phyloP scores from a whole-genome alignment of 2,113 vertebrate species.

The Bubo blakistoni region DNA sequence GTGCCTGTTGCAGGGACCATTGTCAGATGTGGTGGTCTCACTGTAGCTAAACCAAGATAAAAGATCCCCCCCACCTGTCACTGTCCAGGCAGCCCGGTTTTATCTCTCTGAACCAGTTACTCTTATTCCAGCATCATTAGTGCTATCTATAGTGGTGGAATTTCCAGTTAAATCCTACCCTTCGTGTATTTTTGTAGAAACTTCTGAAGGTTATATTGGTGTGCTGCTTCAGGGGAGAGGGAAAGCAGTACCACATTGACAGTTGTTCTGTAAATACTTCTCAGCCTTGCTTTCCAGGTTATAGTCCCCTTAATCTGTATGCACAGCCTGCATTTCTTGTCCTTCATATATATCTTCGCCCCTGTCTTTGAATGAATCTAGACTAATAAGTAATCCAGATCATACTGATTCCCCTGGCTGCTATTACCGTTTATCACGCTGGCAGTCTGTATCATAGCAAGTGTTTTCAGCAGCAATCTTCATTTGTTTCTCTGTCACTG shows the following conservation, averaged over 20 bases:
- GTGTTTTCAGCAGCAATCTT: conserved; percentile 20
- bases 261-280: background rate
- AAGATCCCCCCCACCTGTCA: background rate
- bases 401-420: background rate
- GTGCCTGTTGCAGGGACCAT: background rate
- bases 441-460: background rate
- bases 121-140: background rate
- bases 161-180: background rate
- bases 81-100: background rate
- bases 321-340: background rate
- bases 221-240: background rate
- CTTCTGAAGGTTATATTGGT: background rate
- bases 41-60: background rate
- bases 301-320: background rate
- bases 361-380: background rate
- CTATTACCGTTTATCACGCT: conserved; percentile 7
- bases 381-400: conserved; percentile 23
- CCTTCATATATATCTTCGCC: conserved; percentile 11
- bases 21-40: background rate
- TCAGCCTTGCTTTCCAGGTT: background rate
- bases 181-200: background rate
- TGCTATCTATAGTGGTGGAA: background rate
- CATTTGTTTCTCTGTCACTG: conserved; percentile 38
- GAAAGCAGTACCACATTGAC: background rate
- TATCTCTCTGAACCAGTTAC: background rate